These are phyloP conservation scores for Smittia sp. DNA, from an alignment of 2,888 invertebrate species.

Conservation along the genomic window DNA sequence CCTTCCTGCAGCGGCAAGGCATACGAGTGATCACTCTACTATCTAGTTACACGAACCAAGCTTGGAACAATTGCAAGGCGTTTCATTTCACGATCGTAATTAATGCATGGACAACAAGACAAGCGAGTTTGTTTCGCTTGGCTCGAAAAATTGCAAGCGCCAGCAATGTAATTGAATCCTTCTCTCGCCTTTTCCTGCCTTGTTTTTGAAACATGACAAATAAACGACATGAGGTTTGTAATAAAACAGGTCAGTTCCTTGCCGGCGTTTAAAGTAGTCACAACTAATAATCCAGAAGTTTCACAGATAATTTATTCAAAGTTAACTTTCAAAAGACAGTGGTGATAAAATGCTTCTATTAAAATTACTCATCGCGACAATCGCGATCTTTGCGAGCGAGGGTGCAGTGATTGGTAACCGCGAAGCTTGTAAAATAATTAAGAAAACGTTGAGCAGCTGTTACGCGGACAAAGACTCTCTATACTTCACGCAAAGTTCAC, in stretches of 20 bases:
- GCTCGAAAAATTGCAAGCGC: conserved; percentile 2
- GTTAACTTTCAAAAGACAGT: not conserved
- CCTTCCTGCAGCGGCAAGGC: not conserved
- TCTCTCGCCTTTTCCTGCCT: not conserved
- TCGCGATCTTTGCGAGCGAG: too few relatives aligned
- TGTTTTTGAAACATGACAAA: not conserved
- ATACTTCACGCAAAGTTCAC: not conserved
- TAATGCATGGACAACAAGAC: not conserved
- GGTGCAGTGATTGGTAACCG: too few relatives aligned
- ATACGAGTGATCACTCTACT: not conserved
- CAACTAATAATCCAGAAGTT: too few relatives aligned
- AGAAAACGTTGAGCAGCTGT: not conserved
- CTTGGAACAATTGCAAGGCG: not conserved
- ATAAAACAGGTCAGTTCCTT: not conserved
- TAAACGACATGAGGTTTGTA: not conserved
- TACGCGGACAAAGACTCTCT: not conserved
- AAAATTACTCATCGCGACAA: too few relatives aligned
- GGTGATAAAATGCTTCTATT: not conserved
- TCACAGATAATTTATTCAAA: not conserved
- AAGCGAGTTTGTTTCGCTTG: not conserved
- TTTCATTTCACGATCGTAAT: not conserved
- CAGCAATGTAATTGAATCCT: conserved; percentile 3
- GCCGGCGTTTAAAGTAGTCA: not conserved
- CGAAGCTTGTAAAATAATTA: not conserved
- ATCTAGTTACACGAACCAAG: not conserved